Base-by-base conservation (phyloP, 2,113 vertebrate genomes). In the Aplodontia rufa region DNA sequence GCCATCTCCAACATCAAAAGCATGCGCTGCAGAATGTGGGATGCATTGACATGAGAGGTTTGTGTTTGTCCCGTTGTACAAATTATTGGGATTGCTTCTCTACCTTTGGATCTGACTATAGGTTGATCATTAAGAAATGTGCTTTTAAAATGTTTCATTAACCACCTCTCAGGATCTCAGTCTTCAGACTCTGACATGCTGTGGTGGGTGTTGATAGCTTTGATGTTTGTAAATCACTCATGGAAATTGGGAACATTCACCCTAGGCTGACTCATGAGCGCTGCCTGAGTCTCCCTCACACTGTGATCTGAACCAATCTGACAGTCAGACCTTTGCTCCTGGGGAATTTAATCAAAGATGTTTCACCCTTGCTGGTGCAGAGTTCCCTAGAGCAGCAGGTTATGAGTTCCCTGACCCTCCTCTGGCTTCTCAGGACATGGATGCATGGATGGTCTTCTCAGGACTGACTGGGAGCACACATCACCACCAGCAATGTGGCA, bases 11-110 rank as follows among this genome's bases (percentile, higher is more conserved):
- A 80, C 40, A 45, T 0, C 8, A 40, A 17, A 14, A 32, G 3
- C 30, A 20, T 0, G 1, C 3, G 6, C 45, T 30, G 2, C 0
- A 20, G 16, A 42, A 9, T 37, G 6, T 24, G 37, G 72, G 30
- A 14, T 82, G 62, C 74, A 64, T 1, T 5, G 30, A 30, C 62
- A 28, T 0, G 1, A 64, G 9, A 45, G 3, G 1, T 8, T 0
- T 14, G 1, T 2, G 8, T 42, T 22, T 75, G 19, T 26, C 37
- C 28, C 14, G 20, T 8, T 83, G 40, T 64, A 91, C 30, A 91
- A 93, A 71, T 42, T 20, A 40, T 22, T 58, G 13, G 19, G 42
- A 74, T 30, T 42, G 68, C 49, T 72, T 13, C 55, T 96, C 87
- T 53, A 32, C 40, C 37, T 72, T 64, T 53, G 32, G 32, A 66